phyloP scores from a whole-genome alignment of 2,888 invertebrate genomes.

The Fragum whitleyi region DNA sequence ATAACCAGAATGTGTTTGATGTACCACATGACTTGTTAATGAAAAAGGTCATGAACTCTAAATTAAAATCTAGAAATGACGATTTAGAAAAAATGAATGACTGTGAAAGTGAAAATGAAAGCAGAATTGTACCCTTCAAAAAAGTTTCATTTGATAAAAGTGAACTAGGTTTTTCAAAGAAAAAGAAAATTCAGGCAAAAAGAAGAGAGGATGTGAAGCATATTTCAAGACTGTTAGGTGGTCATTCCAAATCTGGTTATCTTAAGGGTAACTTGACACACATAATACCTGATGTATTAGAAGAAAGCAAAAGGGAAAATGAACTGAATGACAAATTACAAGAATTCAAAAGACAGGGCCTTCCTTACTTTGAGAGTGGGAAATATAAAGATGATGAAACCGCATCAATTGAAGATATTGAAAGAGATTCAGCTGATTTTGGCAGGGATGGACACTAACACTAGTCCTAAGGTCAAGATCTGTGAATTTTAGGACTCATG shows the following conservation, averaged over 20 bases:
- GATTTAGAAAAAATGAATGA: neutral
- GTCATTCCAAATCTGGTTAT: neutral
- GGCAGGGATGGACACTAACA: too few species aligned
- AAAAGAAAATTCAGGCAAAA: neutral
- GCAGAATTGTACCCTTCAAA: neutral
- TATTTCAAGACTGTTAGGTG: neutral
- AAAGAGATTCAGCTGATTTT: too few species aligned
- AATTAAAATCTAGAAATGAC: neutral
- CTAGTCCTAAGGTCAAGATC: too few species aligned
- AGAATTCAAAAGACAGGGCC: neutral
- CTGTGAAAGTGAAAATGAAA: neutral
- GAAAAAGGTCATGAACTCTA: slow-evolving; percentile 15
- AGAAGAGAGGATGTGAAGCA: slow-evolving; percentile 14
- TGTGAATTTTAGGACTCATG: too few species aligned
- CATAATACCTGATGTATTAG: neutral
- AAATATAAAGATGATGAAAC: neutral
- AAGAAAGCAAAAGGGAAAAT: neutral
- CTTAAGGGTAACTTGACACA: neutral
- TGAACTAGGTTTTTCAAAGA: neutral
- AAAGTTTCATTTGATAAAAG: too few species aligned
- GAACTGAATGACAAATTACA: neutral
- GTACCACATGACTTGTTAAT: slow-evolving; percentile 7
- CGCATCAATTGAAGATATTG: neutral
- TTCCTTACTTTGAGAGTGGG: neutral
- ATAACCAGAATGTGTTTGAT: slow-evolving; percentile 7